Base-by-base conservation (phyloP, 2,888 invertebrate species). In the Clitarchus hookeri region DNA sequence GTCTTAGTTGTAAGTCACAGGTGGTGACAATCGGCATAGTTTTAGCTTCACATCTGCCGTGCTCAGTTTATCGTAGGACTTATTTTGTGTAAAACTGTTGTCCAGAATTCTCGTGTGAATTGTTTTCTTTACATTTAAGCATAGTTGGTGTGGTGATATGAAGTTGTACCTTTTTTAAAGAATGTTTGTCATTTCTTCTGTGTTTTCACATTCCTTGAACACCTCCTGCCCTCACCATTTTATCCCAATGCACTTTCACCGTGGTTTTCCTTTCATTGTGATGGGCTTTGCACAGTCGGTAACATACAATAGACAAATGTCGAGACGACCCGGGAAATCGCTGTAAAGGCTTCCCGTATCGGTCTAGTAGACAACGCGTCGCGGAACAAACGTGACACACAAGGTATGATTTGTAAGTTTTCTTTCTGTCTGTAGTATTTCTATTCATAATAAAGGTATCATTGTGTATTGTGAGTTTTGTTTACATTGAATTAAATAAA, bases 271-370 rank as follows among this genome's bases (percentile, higher is more conserved):
- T 16, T 19, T 65, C n/a, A 65, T 23, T 65, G 65, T 65, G 65
- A 65, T 65, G 65, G 65, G 23, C n/a, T 65, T 65, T 65, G 23
- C 8, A 65, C 65, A 19, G 65, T 65, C 65, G 65, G 65, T n/a
- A 65, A 65, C 16, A 65, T 65, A 16, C 65, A 65, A 65, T 16
- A 48, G 2, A 65, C 19, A 65, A n/a, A 16, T 65, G 65, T n/a
- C 65, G 65, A 65, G 65, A 65, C 65, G 65, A 65, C 65, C 82
- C 82, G 82, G 82, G 82, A 82, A 82, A 13, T 36, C 82, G 82
- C 82, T 82, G 82, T 36, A 23, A 82, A 82, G 82, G 82, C 82
- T 82, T 82, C 82, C 82, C 82, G 82, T 82, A 44, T 82, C 65
- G 65, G 65, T 65, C 65, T 65, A n/a, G 19, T 65, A 65, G 65